Base-by-base conservation (phyloP, 2,113 vertebrate genomes). In the Crotophaga sulcirostris region DNA sequence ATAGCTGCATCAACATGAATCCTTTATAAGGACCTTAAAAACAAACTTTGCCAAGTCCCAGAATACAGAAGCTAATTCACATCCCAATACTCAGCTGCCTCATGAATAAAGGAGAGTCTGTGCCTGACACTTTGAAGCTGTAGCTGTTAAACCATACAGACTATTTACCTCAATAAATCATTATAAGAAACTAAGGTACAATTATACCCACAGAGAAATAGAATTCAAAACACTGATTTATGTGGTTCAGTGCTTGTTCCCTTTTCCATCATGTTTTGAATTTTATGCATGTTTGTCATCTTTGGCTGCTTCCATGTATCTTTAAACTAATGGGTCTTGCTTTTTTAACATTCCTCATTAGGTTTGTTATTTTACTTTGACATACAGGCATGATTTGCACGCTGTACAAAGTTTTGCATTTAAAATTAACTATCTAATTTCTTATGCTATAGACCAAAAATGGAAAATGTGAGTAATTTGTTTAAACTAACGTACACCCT, bases 111-210 rank as follows among this genome's bases (percentile, higher is more conserved):
- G 98, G 97, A 97, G 98, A 97, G 97, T 98, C 97, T 98, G 98
- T 98, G 98, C 95, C 97, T 98, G 97, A 97, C 96, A 97, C 98
- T 98, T 98, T 98, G 98, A 98, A 98, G 98, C 97, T 96, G 97
- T 97, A 97, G 98, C 98, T 98, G 98, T 98, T 98, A 98, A 98
- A 98, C 98, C 98, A 98, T 98, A 98, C 97, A 98, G 98, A 98
- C 98, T 98, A 98, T 98, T 98, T 98, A 98, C 98, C 98, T 98
- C 98, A 98, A 98, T 98, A 98, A 98, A 98, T 98, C 98, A 98
- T 98, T 98, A 98, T 97, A 98, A 98, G 98, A 98, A 98, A 98
- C 98, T 98, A 98, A 98, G 98, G 97, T 98, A 98, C 98, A 98
- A 98, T 98, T 98, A 98, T 98, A 98, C 97, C 98, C 98, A 97